Percentiles rank a stretch among this genome's conserved stretches.
Conservation (phyloP, 2,888 invertebrate species). For the Proisotoma minuta region DNA sequence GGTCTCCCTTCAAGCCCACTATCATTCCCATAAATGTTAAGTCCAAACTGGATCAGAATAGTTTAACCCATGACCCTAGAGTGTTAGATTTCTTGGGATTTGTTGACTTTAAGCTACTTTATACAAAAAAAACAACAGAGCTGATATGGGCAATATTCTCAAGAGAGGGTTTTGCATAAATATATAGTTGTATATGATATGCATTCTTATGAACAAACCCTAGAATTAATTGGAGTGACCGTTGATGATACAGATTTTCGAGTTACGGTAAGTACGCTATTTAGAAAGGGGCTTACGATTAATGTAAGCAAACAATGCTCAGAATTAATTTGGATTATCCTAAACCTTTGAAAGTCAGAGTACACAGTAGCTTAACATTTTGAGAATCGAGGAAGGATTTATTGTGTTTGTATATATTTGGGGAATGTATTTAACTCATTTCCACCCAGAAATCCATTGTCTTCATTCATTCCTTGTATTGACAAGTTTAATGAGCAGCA, state of each 20-base stretch:
- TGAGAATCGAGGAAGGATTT: too few relatives aligned
- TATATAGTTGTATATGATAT: too few relatives aligned
- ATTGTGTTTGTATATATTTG: too few relatives aligned
- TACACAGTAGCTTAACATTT: too few relatives aligned
- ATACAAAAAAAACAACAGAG: neutral
- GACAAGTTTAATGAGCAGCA: conserved; percentile 5
- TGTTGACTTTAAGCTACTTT: neutral
- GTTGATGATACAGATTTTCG: too few relatives aligned
- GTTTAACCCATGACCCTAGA: conserved; percentile 10
- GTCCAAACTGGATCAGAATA: neutral
- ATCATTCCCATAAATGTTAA: neutral
- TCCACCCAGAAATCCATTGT: neutral
- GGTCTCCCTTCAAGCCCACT: neutral
- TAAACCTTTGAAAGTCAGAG: too few relatives aligned
- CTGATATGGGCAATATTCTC: neutral
- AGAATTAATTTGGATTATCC: too few relatives aligned
- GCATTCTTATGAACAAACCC: too few relatives aligned
- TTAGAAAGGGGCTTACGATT: too few relatives aligned
- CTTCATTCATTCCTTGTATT: neutral
- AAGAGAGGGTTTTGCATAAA: neutral
- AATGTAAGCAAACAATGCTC: too few relatives aligned
- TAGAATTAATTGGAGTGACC: too few relatives aligned
- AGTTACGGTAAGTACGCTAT: too few relatives aligned
- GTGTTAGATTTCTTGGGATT: conserved; percentile 5
- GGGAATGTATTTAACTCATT: neutral